These are phyloP conservation scores for Argynnis bischoffii DNA, from an alignment of 2,888 invertebrate genomes.

Conservation along the genomic window DNA sequence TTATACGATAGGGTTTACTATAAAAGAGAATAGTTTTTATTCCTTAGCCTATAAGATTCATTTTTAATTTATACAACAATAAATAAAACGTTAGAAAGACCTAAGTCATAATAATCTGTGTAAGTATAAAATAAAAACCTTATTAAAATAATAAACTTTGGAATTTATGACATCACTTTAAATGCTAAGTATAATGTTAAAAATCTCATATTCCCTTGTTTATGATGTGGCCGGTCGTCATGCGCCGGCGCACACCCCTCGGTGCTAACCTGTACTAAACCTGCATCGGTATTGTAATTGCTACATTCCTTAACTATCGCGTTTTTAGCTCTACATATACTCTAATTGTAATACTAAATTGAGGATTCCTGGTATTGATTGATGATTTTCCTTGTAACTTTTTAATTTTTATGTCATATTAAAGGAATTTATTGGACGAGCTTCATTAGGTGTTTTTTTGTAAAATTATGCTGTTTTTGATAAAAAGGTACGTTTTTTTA, in stretches of 20 bases:
- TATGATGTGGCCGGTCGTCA: constrained; percentile 41
- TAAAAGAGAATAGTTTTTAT: no score
- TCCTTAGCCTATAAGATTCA: no score
- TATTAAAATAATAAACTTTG: constrained; percentile 9
- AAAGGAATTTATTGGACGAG: no score
- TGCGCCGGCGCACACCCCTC: constrained; percentile 51
- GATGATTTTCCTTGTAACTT: background rate
- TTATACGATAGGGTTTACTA: no score
- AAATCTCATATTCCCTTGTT: constrained; percentile 18
- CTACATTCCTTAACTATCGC: constrained; percentile 1
- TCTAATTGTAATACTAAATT: no score
- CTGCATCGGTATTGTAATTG: constrained; percentile 16
- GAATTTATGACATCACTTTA: constrained; percentile 15
- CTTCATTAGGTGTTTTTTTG: no score
- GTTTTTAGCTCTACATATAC: background rate
- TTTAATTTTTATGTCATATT: no score
- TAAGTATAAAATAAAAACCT: constrained; percentile 6
- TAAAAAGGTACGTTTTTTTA: no score
- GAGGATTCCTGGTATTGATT: background rate
- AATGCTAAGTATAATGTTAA: constrained; percentile 11
- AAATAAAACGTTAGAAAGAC: no score
- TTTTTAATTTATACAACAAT: no score
- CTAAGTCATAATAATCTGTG: no score
- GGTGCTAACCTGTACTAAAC: constrained; percentile 2
- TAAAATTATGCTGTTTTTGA: no score